Percentiles rank a stretch among this genome's conserved stretches.
phyloP scores from a whole-genome alignment of 2,797 vertebrate species.

The Periophthalmus magnuspinnatus region DNA sequence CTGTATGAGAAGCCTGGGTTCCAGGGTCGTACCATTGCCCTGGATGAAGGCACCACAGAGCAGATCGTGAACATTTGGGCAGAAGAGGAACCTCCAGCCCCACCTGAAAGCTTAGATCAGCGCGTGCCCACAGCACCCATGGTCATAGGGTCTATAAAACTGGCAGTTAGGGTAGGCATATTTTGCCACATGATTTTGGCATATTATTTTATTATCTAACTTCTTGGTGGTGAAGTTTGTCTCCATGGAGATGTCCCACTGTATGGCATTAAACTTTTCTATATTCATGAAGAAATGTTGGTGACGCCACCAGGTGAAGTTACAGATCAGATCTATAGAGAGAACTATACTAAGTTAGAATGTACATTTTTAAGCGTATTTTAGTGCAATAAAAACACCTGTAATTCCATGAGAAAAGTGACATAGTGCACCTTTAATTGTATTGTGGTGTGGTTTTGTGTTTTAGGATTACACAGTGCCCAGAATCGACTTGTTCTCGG shows the following conservation, averaged over 20 bases:
- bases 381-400: too few relatives aligned
- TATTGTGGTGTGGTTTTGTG: constrained; percentile 1
- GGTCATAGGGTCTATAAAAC: constrained; percentile 88
- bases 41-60: constrained; percentile 91
- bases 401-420: too few relatives aligned
- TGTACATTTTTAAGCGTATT: too few relatives aligned
- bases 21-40: constrained; percentile 85
- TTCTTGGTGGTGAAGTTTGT: not conserved
- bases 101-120: constrained; percentile 56
- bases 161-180: constrained; percentile 86
- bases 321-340: too few relatives aligned
- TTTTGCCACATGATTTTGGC: not conserved
- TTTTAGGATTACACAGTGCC: constrained; percentile 89
- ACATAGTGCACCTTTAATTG: not conserved
- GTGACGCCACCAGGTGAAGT: too few relatives aligned
- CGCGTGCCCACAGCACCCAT: constrained; percentile 71
- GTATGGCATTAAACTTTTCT: too few relatives aligned
- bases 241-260: not conserved
- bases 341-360: too few relatives aligned
- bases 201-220: not conserved
- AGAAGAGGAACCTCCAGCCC: constrained; percentile 66
- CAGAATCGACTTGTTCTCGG: constrained; percentile 89
- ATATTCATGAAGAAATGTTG: too few relatives aligned
- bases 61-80: constrained; percentile 85
- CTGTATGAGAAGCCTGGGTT: constrained; percentile 94